These are phyloP conservation scores for Ctenicera cuprea DNA, from an alignment of 2,888 invertebrate genomes.

Conservation along the genomic window DNA sequence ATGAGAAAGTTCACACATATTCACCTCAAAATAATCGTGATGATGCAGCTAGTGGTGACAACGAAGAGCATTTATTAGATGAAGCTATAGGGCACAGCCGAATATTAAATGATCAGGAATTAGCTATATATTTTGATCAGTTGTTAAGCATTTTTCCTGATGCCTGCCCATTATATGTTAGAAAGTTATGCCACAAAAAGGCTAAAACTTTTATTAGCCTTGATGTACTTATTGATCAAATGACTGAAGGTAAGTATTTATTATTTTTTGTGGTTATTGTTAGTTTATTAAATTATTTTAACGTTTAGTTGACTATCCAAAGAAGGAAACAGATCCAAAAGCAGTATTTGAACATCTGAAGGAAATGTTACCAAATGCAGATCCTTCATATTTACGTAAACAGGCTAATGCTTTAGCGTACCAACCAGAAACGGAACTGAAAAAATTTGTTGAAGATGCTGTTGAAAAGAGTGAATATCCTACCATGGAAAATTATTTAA, in stretches of 20 bases:
- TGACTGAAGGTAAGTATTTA: conserved; percentile 52
- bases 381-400: conserved; percentile 65
- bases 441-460: conserved; percentile 63
- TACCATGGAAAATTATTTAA: conserved; percentile 67
- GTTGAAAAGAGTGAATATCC: conserved; percentile 67
- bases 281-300: not conserved
- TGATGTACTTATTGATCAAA: conserved; percentile 56
- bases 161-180: conserved; percentile 59
- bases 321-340: conserved; percentile 49
- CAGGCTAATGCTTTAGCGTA: conserved; percentile 62
- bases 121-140: conserved; percentile 37
- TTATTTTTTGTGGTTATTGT: not conserved
- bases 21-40: conserved; percentile 5
- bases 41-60: conserved; percentile 29
- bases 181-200: conserved; percentile 54
- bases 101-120: conserved; percentile 10
- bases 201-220: conserved; percentile 48
- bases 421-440: conserved; percentile 58
- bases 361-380: conserved; percentile 67
- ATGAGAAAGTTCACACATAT: not conserved
- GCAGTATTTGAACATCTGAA: conserved; percentile 59
- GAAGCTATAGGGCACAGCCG: conserved; percentile 45
- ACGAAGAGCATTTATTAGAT: conserved; percentile 41
- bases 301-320: conserved; percentile 43
- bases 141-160: conserved; percentile 58